Evolutionary conservation across 2,888 invertebrate species (phyloP).

Genomic region (Epistrophe grossulariae): DNA sequence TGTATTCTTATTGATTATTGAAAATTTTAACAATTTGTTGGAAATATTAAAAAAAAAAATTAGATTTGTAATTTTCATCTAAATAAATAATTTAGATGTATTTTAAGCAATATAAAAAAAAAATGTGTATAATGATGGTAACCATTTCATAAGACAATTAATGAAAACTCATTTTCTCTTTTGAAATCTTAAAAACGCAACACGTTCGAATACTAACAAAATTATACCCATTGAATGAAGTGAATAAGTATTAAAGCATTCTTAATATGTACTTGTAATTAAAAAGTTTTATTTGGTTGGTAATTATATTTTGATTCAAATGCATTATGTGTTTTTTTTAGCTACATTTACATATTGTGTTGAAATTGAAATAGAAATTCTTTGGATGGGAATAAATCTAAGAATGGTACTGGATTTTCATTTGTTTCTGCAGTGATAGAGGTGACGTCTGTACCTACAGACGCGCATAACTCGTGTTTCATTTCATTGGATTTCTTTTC

Average conservation of each 20-base stretch:
- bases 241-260: constrained; percentile 31
- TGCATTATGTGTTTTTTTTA: background rate
- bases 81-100: constrained; percentile 8
- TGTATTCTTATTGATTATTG: background rate
- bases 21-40: constrained; percentile 15
- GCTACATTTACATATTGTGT: background rate
- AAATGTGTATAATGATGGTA: background rate
- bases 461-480: no score
- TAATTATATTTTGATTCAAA: background rate
- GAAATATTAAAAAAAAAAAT: background rate
- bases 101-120: constrained; percentile 29
- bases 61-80: constrained; percentile 11
- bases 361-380: background rate
- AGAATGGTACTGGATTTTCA: no score
- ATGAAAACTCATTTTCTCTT: background rate
- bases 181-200: background rate
- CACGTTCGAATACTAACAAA: constrained; percentile 19
- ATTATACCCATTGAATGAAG: constrained; percentile 10
- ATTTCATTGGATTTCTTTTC: no score
- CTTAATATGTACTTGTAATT: background rate
- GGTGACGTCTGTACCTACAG: no score
- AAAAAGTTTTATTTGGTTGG: background rate
- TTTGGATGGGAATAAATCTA: no score
- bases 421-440: no score
- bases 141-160: background rate